A percentile compares a stretch with the other conserved stretches of the same genome.
phyloP scores from a whole-genome alignment of 2,888 invertebrate species.

The Erebia ligea region DNA sequence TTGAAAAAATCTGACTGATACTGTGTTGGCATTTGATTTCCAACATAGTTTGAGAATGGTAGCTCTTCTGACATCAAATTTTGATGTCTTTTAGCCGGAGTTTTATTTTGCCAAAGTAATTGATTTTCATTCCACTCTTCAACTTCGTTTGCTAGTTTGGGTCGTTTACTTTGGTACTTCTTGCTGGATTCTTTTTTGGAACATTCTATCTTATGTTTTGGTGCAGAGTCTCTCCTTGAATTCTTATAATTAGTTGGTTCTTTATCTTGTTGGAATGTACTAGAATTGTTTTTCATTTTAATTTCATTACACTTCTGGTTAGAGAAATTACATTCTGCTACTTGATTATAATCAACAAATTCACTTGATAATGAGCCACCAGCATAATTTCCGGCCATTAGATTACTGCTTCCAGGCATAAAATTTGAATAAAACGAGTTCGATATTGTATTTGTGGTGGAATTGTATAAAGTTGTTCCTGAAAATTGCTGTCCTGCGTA shows the following conservation, averaged over 20 bases:
- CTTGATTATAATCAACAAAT: slow-evolving; percentile 74
- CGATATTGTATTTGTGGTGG: slow-evolving; percentile 74
- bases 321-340: slow-evolving; percentile 70
- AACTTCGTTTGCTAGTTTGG: slow-evolving; percentile 63
- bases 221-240: slow-evolving; percentile 67
- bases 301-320: slow-evolving; percentile 76
- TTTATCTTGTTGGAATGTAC: slow-evolving; percentile 66
- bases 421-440: slow-evolving; percentile 78
- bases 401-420: slow-evolving; percentile 70
- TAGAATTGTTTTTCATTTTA: slow-evolving; percentile 69
- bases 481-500: slow-evolving; percentile 73
- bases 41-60: slow-evolving; percentile 70
- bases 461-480: slow-evolving; percentile 72
- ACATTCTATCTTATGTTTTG: slow-evolving; percentile 76
- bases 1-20: slow-evolving; percentile 76
- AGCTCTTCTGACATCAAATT: slow-evolving; percentile 70
- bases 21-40: slow-evolving; percentile 72
- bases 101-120: slow-evolving; percentile 72
- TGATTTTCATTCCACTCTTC: slow-evolving; percentile 75
- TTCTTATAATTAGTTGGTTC: slow-evolving; percentile 60
- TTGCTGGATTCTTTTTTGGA: slow-evolving; percentile 75
- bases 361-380: slow-evolving; percentile 70
- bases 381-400: slow-evolving; percentile 71
- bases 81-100: slow-evolving; percentile 61
- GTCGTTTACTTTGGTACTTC: slow-evolving; percentile 72